Evolutionary conservation across 1,140 invertebrate species (phyloP), one percentile per base, ranked within the genome.

Genomic region (Platyscapa corneri): DNA sequence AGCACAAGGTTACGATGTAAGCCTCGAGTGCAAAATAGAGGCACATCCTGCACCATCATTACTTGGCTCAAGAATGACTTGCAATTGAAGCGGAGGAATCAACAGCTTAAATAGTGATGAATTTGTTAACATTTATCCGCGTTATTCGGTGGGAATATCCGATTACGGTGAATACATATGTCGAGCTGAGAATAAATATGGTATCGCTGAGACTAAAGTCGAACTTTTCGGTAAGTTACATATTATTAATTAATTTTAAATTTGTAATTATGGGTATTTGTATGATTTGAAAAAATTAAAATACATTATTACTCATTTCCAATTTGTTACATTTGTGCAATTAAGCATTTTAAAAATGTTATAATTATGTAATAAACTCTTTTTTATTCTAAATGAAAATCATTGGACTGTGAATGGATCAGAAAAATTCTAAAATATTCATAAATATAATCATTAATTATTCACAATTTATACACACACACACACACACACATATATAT

Each of bases 11-110:
- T 83, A 84, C 32, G 70, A 80, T 0, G 78, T 49, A 3, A 27
- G n/a, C 10, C 78, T 86, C 0, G 86, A 86, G n/a, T 86, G 86
- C 46, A 64, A 49, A n/a, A 46, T 86, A 8, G 86, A 86, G 34
- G 86, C 77, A 3, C 42, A 81, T 12, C 86, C 86, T 0, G 23
- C 20, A 1, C 82, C 86, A 1, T 56, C 14, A 32, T 86, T 34
- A 80, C 27, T 2, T 86, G 86, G 86, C 39, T 64, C 18, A 78
- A 49, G 12, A 34, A 32, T 12, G 64, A 27, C 42, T 6, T n/a
- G 0, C 76, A 86, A 14, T 12, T 86, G 5, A 74, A 34, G 46
- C 56, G 37, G 39, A 53, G 1, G 72, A 83, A 10, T 49, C 64
- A 0, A 49, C 12, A 10, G 46, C 23, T 10, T 8, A 46, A 0